These are phyloP conservation scores for Zaprionus camerounensis DNA, from an alignment of 1,140 invertebrate species.

Conservation along the genomic window DNA sequence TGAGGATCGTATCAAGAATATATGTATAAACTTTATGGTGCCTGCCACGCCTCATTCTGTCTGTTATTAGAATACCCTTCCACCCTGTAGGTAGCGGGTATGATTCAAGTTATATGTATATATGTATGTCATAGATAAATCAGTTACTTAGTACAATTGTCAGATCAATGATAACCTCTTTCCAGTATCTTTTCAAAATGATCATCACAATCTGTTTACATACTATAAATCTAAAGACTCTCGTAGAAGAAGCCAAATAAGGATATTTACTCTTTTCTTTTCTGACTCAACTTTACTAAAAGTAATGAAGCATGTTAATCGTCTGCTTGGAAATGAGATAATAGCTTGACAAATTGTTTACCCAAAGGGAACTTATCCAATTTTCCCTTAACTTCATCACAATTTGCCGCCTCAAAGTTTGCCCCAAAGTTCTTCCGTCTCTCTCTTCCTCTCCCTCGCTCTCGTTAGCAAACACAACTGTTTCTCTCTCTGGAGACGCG, in stretches of 20 bases:
- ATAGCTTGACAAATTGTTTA: conserved; percentile 51
- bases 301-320: conserved; percentile 39
- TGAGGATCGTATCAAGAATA: too few species aligned
- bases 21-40: too few species aligned
- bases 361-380: conserved; percentile 48
- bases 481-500: not conserved
- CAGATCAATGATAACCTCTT: too few species aligned
- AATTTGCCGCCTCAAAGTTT: conserved; percentile 34
- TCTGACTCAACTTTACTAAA: not conserved
- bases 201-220: not conserved
- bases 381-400: conserved; percentile 47
- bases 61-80: too few species aligned
- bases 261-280: not conserved
- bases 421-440: conserved; percentile 28
- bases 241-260: not conserved
- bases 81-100: too few species aligned
- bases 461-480: conserved; percentile 8
- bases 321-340: conserved; percentile 55
- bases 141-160: too few species aligned
- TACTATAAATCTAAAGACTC: not conserved
- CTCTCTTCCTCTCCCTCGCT: not conserved
- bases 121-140: too few species aligned
- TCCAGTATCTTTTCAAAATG: too few species aligned
- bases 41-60: too few species aligned
- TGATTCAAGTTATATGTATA: too few species aligned